These are phyloP conservation scores for Caenorhabditis japonica DNA, from an alignment of 2,888 invertebrate species.

Conservation along the genomic window DNA sequence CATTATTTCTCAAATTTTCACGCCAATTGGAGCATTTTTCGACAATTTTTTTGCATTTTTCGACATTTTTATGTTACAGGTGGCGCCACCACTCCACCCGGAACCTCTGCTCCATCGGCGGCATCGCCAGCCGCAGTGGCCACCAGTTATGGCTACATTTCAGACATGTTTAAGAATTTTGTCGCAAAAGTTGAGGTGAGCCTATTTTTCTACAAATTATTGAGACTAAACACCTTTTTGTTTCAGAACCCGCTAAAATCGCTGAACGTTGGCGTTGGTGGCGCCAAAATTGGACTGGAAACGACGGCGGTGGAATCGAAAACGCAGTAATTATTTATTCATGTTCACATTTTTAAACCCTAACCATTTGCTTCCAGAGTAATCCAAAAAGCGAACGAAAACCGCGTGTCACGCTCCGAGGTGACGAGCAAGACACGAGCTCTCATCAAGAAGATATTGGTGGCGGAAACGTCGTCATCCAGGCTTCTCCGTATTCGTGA, in stretches of 20 bases:
- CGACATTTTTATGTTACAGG: slow-evolving; percentile 9
- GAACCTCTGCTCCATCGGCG: slow-evolving; percentile 11
- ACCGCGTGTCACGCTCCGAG: slow-evolving; percentile 63
- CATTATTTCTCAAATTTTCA: too few species aligned
- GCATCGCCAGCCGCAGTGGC: slow-evolving; percentile 12
- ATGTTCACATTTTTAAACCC: not conserved
- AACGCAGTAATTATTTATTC: slow-evolving; percentile 34
- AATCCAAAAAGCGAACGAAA: slow-evolving; percentile 57
- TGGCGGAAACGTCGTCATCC: slow-evolving; percentile 60
- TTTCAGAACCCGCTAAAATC: slow-evolving; percentile 44
- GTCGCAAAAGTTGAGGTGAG: slow-evolving; percentile 47
- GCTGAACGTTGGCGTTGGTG: slow-evolving; percentile 31
- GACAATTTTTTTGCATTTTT: slow-evolving; percentile 1
- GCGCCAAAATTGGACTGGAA: slow-evolving; percentile 3
- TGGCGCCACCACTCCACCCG: slow-evolving; percentile 26
- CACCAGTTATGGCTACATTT: slow-evolving; percentile 49
- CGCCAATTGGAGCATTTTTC: too few species aligned
- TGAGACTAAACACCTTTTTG: not conserved
- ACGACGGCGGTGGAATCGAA: slow-evolving; percentile 37
- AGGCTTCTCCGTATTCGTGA: slow-evolving; percentile 58
- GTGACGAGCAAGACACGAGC: slow-evolving; percentile 62
- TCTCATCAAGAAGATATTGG: slow-evolving; percentile 59
- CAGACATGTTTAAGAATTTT: slow-evolving; percentile 44
- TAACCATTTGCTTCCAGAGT: slow-evolving; percentile 31
- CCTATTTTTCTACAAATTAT: not conserved